Evolutionary conservation across 2,888 invertebrate species (phyloP).

Genomic region (Athetis lepigone): DNA sequence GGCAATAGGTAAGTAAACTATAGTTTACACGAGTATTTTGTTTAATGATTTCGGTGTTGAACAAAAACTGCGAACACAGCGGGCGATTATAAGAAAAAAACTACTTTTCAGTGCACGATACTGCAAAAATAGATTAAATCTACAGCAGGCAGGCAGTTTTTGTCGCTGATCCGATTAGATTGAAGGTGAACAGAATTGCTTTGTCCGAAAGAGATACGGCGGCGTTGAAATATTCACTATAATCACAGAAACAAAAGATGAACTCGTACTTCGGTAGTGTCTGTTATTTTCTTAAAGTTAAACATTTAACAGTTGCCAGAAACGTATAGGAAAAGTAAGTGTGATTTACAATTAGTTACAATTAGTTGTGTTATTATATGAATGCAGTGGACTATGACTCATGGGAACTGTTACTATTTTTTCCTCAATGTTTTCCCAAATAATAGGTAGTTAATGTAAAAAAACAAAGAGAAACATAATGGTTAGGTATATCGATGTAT

Average conservation of each 20-base stretch:
- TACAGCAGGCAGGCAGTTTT: conserved; percentile 53
- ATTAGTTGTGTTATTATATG: conserved; percentile 19
- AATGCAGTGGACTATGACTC: conserved; percentile 20
- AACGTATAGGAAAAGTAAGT: conserved; percentile 18
- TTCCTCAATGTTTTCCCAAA: conserved; percentile 21
- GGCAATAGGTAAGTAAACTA: conserved; percentile 21
- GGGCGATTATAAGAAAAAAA: conserved; percentile 17
- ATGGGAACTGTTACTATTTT: background rate
- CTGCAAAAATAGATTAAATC: conserved; percentile 59
- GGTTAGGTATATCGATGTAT: background rate
- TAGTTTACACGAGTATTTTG: conserved; percentile 23
- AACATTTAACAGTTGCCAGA: conserved; percentile 5
- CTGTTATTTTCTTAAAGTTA: conserved; percentile 5
- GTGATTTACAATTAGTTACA: background rate
- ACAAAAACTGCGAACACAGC: conserved; percentile 38
- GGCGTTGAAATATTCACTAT: conserved; percentile 40
- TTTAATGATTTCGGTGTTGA: conserved; percentile 25
- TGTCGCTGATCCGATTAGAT: conserved; percentile 55
- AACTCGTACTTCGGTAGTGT: conserved; percentile 7
- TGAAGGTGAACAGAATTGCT: conserved; percentile 54
- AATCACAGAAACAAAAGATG: conserved; percentile 26
- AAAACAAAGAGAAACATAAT: background rate
- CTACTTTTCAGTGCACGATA: conserved; percentile 26
- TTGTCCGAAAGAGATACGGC: conserved; percentile 47
- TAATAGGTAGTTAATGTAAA: background rate